Evolutionary conservation across 2,113 vertebrate species (phyloP).

Genomic region (Jacana jacana): DNA sequence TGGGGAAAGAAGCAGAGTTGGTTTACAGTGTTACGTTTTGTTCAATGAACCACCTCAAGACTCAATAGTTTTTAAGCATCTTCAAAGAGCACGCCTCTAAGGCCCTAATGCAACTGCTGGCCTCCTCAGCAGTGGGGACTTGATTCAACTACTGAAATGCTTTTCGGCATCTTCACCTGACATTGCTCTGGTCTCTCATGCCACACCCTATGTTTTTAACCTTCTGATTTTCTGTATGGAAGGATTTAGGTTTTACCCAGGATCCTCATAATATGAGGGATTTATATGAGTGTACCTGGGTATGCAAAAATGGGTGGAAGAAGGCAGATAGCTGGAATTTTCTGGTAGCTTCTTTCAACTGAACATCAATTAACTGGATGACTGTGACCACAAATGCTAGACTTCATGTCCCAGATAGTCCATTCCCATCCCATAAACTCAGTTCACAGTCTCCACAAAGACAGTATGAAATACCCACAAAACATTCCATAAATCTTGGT

Average conservation of each 20-base stretch:
- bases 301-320: neutral
- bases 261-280: neutral
- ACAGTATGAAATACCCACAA: neutral
- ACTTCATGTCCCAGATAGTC: neutral
- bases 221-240: neutral
- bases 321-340: neutral
- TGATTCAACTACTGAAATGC: neutral
- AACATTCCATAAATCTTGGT: neutral
- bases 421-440: neutral
- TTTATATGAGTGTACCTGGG: neutral
- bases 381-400: neutral
- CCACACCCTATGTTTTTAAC: neutral
- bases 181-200: neutral
- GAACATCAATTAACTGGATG: neutral
- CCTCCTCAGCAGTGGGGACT: neutral
- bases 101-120: neutral
- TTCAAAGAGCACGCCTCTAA: neutral
- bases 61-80: neutral
- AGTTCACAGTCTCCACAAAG: neutral
- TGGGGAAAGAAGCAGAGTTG: constrained; percentile 58
- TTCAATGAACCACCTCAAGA: neutral
- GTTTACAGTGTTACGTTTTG: neutral
- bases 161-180: neutral
- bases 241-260: neutral
- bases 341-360: neutral